Evolutionary conservation across 2,797 vertebrate genomes (phyloP).

Genomic region (Aplochiton taeniatus): DNA sequence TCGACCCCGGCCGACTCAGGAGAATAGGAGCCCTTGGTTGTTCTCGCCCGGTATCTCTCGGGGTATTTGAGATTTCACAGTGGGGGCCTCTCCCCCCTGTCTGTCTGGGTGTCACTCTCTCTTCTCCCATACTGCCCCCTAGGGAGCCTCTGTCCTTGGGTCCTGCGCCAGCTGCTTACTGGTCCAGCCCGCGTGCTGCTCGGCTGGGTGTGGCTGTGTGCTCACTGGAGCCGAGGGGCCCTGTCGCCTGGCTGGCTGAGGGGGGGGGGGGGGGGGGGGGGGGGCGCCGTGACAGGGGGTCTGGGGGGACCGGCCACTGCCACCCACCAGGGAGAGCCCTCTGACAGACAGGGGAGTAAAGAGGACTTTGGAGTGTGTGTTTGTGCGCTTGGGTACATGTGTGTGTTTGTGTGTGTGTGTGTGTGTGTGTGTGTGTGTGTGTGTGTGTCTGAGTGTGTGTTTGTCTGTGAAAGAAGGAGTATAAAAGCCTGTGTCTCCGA

Average conservation of each 20-base stretch:
- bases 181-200: conserved; percentile 67
- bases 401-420: background rate
- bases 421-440: conserved; percentile 20
- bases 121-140: conserved; percentile 49
- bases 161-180: conserved; percentile 73
- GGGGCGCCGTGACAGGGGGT: conserved; percentile 68
- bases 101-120: conserved; percentile 67
- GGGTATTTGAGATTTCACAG: conserved; percentile 59
- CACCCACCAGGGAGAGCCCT: conserved; percentile 51
- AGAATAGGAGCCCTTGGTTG: conserved; percentile 32
- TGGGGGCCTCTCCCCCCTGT: conserved; percentile 60
- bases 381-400: conserved; percentile 2
- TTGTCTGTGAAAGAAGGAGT: conserved; percentile 18
- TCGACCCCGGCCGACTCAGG: conserved; percentile 37
- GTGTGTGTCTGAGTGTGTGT: conserved; percentile 40
- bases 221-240: conserved; percentile 70
- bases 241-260: conserved; percentile 63
- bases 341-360: conserved; percentile 63
- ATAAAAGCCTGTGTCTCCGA: conserved; percentile 5
- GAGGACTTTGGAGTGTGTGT: conserved; percentile 39
- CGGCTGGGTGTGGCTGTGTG: conserved; percentile 57
- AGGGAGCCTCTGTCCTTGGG: conserved; percentile 64
- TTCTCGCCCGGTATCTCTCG: conserved; percentile 63
- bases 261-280: conserved; percentile 61
- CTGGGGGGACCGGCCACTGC: conserved; percentile 69